These are phyloP conservation scores for Panurus biarmicus DNA, from an alignment of 2,113 vertebrate genomes.

Conservation along the genomic window DNA sequence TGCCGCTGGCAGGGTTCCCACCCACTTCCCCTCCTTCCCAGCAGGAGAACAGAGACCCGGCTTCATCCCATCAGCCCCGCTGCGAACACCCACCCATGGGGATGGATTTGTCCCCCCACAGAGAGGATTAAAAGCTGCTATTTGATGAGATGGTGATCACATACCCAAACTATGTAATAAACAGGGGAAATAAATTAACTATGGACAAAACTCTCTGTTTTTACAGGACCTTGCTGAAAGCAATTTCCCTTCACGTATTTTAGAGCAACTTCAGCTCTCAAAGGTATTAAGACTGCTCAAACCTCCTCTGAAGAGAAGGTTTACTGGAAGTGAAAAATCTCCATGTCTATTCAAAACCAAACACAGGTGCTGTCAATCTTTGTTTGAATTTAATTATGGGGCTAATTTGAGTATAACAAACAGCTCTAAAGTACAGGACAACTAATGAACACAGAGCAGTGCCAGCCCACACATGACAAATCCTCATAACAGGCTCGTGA, in stretches of 20 bases:
- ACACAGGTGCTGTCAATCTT: not conserved
- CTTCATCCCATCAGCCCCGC: not conserved
- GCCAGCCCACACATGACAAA: not conserved
- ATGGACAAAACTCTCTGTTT: not conserved
- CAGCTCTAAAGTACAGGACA: not conserved
- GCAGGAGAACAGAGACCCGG: not conserved
- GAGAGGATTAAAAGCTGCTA: accelerated
- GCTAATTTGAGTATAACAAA: not conserved
- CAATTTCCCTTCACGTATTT: not conserved
- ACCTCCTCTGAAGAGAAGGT: not conserved
- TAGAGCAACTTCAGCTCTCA: not conserved
- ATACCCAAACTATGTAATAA: not conserved
- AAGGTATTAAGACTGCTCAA: not conserved
- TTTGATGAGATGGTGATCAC: not conserved
- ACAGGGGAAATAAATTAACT: not conserved
- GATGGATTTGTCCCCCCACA: accelerated
- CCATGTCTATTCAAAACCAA: not conserved
- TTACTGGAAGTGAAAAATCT: not conserved
- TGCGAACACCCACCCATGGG: accelerated
- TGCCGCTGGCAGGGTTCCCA: not conserved
- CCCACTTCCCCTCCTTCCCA: not conserved
- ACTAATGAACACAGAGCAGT: not conserved
- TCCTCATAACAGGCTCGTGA: not conserved
- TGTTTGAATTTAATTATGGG: not conserved
- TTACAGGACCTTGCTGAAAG: not conserved